Evolutionary conservation across 2,797 vertebrate genomes (phyloP).

Genomic region (Euthynnus affinis): DNA sequence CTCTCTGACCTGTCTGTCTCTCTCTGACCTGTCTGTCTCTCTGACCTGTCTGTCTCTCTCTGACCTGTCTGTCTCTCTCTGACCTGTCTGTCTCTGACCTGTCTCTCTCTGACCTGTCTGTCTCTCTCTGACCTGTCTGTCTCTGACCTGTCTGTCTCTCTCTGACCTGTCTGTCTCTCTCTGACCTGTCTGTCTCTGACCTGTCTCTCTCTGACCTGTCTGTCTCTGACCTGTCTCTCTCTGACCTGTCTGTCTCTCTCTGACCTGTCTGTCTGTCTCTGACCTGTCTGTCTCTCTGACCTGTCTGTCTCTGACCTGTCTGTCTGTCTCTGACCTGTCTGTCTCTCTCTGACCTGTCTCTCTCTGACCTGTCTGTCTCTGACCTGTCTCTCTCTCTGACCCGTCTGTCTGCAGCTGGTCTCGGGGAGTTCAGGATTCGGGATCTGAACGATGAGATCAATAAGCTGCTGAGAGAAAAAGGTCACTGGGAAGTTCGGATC

Average conservation of each 20-base stretch:
- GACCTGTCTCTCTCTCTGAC: background rate
- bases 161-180: background rate
- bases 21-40: background rate
- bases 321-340: background rate
- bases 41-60: background rate
- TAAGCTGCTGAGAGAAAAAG: constrained; percentile 95
- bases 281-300: background rate
- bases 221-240: constrained; percentile 9
- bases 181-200: background rate
- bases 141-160: too few species aligned
- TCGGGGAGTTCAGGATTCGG: constrained; percentile 97
- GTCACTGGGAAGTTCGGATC: constrained; percentile 97
- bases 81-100: background rate
- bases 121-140: background rate
- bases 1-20: background rate
- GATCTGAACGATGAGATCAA: constrained; percentile 99
- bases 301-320: constrained; percentile 1
- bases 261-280: background rate
- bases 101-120: background rate
- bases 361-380: background rate
- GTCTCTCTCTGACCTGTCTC: background rate
- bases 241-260: background rate
- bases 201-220: background rate
- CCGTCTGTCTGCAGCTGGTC: constrained; percentile 86
- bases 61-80: background rate